Evolutionary conservation across 2,113 vertebrate genomes (phyloP).

Genomic region (Cyanoliseus patagonus): DNA sequence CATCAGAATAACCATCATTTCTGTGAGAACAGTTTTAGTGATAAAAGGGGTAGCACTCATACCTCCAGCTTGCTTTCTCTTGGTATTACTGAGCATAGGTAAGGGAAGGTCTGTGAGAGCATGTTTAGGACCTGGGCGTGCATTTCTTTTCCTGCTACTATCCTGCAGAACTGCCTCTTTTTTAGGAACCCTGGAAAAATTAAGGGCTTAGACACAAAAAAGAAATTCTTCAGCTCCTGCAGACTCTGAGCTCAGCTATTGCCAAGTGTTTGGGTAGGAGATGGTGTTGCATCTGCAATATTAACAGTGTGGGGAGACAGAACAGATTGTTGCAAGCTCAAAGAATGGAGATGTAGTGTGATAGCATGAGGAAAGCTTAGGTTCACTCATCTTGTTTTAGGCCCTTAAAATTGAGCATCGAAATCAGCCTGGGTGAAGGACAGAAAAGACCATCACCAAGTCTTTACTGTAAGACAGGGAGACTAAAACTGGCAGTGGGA

Average conservation of each 20-base stretch:
- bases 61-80: not conserved
- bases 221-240: not conserved
- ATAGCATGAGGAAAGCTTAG: not conserved
- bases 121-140: not conserved
- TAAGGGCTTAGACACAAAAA: not conserved
- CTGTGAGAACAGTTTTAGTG: not conserved
- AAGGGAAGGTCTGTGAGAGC: not conserved
- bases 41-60: not conserved
- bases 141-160: not conserved
- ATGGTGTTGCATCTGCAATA: not conserved
- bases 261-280: not conserved
- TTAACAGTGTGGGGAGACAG: not conserved
- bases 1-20: not conserved
- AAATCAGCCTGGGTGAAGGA: not conserved
- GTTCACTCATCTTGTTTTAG: not conserved
- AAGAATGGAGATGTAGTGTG: not conserved
- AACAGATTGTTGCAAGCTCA: not conserved
- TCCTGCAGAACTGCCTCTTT: not conserved
- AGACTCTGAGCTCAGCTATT: not conserved
- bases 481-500: not conserved
- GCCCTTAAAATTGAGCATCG: not conserved
- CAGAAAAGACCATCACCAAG: not conserved
- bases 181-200: not conserved
- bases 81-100: not conserved
- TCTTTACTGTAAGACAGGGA: too few relatives aligned